Evolutionary conservation across 2,888 invertebrate species (phyloP), one percentile per base, ranked within the genome.

Genomic region (Mellilla xanthometata): DNA sequence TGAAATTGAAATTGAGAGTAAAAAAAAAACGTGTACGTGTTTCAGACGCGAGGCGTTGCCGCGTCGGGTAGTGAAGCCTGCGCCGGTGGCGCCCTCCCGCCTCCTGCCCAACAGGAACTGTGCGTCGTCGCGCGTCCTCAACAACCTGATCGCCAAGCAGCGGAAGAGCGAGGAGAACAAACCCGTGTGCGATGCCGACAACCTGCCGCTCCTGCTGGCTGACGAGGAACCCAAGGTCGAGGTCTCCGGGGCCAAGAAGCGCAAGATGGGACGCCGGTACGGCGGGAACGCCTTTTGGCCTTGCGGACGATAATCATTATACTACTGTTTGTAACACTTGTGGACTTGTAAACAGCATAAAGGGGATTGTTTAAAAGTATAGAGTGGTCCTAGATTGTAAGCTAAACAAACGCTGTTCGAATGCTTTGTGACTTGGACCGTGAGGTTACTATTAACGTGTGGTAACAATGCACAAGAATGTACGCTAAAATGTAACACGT

Each of bases 221-320:
- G 70, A 72, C 12, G 74, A 52, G 5, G 55, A 39, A 12, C 60
- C 62, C 11, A 54, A 52, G 28, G 49, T 49, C 1, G 74, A 69
- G 34, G 78, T 76, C 12, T 76, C 67, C 65, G 90, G 90, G 27
- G 90, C 90, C 6, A 76, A 73, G 63, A 90, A 90, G 55, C 63
- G 90, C 54, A 90, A 90, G 65, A 68, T 81, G 62, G 87, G 87
- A 0, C 59, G 88, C 0, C 60, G 80, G 13, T 67, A 81, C 71
- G 88, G 87, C 10, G 87, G 86, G 3, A 76, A 83, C 64, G 68
- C 81, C 15, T 88, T 88, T 72, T 84, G 83, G 84, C 88, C 89
- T 1, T 83, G 86, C 68, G 89, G 89, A 34, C 86, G 88, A 68
- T 89, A 86, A 60, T 6, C 15, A 19, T 6, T 5, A 3, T 5